Evolutionary conservation across 2,888 invertebrate genomes (phyloP), one percentile per base, ranked within the genome.

Genomic region (Thymelicus sylvestris): DNA sequence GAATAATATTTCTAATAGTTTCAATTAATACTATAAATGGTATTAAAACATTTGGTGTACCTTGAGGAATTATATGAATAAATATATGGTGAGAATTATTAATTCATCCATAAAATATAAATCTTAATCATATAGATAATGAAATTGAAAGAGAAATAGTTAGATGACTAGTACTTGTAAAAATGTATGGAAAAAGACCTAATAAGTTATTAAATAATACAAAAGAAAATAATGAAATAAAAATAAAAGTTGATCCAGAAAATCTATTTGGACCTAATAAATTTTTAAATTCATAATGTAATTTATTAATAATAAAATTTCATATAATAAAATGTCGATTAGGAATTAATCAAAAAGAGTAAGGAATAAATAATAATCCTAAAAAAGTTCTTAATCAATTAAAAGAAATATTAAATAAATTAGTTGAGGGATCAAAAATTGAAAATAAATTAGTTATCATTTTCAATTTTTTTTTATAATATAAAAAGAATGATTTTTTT

Each of bases 21-120:
- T 96, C 96, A 95, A 96, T 96, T 87, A 95, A 85, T 7, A 96
- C 96, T 94, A 96, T 96, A 92, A 96, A 96, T 41, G 96, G 95
- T 90, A 96, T 96, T 81, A 96, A 79, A 79, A 95, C 79, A 7
- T 80, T 73, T 0, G 96, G 96, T 0, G 96, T 96, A 76, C 96
- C 95, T 92, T 95, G 94, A 0, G 96, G 96, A 0, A 96, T 95
- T 92, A 96, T 87, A 82, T 96, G 96, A 0, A 94, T 93, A 84
- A 96, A 95, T 94, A 96, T 96, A 81, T 95, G 92, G 81, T 94
- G 94, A 0, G 94, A 94, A 77, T 95, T 94, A 82, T 95, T 95
- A 78, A 94, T 85, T 95, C 95, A 95, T 7, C 95, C 95, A 86
- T 91, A 95, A 73, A 96, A 73, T 94, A 96, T 96, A 87, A 96